These are phyloP conservation scores for Urosaurus nigricauda DNA, from an alignment of 2,797 vertebrate genomes.

Conservation along the genomic window DNA sequence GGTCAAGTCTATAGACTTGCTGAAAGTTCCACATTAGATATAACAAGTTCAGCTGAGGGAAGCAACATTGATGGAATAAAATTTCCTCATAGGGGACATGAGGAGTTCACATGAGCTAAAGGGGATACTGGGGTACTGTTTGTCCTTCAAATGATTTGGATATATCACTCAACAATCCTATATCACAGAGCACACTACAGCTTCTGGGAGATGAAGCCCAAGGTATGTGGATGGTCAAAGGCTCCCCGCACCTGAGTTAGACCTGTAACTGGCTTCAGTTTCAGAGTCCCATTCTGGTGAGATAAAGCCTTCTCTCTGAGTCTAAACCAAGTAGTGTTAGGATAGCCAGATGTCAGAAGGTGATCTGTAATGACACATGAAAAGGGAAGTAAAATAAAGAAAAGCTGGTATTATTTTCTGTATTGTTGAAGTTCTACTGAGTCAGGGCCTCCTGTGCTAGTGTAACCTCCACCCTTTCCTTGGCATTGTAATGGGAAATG, in stretches of 20 bases:
- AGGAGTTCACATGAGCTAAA: background rate
- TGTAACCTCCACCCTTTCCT: background rate
- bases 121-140: background rate
- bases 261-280: background rate
- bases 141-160: background rate
- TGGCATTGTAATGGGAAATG: background rate
- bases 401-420: background rate
- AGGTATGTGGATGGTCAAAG: background rate
- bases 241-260: background rate
- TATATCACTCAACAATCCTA: background rate
- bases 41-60: background rate
- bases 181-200: background rate
- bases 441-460: background rate
- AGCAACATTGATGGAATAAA: background rate
- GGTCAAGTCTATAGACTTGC: background rate
- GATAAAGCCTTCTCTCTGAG: background rate
- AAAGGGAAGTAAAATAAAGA: conserved; percentile 1
- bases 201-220: background rate
- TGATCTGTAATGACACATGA: background rate
- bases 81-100: too few species aligned
- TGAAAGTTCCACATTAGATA: background rate
- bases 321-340: background rate
- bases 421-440: background rate
- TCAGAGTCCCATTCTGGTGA: background rate
- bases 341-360: conserved; percentile 3